phyloP scores from a whole-genome alignment of 2,888 invertebrate genomes.

The Nomada hirtipes region DNA sequence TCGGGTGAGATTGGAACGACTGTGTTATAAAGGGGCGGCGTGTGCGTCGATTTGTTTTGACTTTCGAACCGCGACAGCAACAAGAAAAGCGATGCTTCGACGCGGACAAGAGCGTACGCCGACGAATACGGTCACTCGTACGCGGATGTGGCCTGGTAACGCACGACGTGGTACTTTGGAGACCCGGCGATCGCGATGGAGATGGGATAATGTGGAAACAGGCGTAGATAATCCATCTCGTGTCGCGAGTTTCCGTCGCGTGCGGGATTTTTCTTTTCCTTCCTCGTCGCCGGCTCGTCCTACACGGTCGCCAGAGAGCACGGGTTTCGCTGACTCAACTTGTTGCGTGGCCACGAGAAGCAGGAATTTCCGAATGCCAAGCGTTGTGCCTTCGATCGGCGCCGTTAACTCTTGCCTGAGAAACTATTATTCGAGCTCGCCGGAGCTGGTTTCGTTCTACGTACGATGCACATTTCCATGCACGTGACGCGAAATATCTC shows the following conservation, averaged over 20 bases:
- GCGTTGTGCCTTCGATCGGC: background rate
- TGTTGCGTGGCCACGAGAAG: conserved; percentile 25
- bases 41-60: conserved; percentile 1
- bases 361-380: conserved; percentile 29
- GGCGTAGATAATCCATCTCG: conserved; percentile 14
- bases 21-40: too few relatives aligned
- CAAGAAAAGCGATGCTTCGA: conserved; percentile 15
- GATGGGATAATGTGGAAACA: conserved; percentile 59
- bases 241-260: conserved; percentile 23
- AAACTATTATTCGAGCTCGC: background rate
- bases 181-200: conserved; percentile 44
- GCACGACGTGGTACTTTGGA: conserved; percentile 47
- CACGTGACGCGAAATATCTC: conserved; percentile 17
- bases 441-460: background rate
- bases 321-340: conserved; percentile 30
- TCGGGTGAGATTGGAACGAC: too few relatives aligned
- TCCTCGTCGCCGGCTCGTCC: background rate
- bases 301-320: background rate
- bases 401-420: background rate
- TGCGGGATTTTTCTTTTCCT: conserved; percentile 17
- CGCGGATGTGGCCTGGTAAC: conserved; percentile 68
- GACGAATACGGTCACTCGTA: conserved; percentile 50
- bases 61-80: conserved; percentile 8
- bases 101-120: conserved; percentile 9
- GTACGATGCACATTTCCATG: conserved; percentile 6